Conservation (phyloP, 1,140 invertebrate genomes). For the Anastatus disparis region DNA sequence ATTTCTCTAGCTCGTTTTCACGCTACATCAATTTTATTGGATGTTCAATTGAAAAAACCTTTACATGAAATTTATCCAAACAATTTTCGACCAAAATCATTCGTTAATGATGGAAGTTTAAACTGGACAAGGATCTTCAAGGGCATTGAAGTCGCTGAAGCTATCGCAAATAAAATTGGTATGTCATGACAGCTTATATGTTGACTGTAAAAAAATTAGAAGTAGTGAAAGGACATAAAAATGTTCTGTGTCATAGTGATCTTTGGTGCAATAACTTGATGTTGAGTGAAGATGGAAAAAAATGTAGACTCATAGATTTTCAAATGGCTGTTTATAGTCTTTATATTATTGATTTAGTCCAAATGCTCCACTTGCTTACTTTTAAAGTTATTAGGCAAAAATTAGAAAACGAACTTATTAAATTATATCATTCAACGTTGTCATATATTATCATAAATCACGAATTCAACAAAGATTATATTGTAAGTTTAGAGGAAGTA, state of each 20-base stretch:
- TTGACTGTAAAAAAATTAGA: neutral
- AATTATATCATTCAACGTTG: neutral
- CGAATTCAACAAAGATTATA: neutral
- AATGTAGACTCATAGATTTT: constrained; percentile 9
- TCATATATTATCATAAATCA: neutral
- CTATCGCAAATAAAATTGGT: neutral
- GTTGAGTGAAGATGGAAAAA: neutral
- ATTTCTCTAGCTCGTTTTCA: neutral
- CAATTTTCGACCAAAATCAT: neutral
- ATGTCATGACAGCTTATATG: neutral
- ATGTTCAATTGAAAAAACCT: neutral
- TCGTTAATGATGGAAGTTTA: neutral
- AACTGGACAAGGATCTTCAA: neutral
- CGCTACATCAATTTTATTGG: neutral
- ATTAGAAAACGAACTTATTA: neutral
- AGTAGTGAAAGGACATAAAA: neutral
- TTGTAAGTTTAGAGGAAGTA: neutral
- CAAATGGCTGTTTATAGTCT: neutral
- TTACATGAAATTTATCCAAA: neutral
- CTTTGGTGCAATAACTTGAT: constrained; percentile 19
- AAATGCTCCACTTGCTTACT: neutral
- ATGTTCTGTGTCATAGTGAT: constrained; percentile 8
- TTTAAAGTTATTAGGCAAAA: neutral
- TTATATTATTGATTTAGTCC: neutral
- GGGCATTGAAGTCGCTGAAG: neutral